These are phyloP conservation scores for Eleginops maclovinus DNA, from an alignment of 2,113 vertebrate species.

Conservation along the genomic window DNA sequence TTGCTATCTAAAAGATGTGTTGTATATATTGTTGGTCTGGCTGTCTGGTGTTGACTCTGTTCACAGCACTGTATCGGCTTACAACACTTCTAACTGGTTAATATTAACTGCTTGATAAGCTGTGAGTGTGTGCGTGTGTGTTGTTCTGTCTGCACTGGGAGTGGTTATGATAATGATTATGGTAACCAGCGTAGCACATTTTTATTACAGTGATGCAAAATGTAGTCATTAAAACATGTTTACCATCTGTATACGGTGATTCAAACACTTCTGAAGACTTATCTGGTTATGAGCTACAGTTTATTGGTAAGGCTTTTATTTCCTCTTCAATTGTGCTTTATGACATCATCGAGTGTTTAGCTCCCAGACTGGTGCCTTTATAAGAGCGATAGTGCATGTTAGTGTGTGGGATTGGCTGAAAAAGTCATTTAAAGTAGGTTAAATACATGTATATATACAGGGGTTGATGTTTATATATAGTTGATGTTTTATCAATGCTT, in stretches of 20 bases:
- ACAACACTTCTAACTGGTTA: slow-evolving; percentile 50
- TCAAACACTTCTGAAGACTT: neutral
- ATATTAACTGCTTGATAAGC: slow-evolving; percentile 68
- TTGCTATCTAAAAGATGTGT: neutral
- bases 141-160: neutral
- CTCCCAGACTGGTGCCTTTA: neutral
- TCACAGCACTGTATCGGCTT: slow-evolving; percentile 1
- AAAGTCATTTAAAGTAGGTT: neutral
- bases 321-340: slow-evolving; percentile 15
- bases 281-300: neutral
- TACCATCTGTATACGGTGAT: neutral
- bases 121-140: neutral
- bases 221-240: slow-evolving; percentile 12
- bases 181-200: neutral
- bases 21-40: slow-evolving; percentile 1
- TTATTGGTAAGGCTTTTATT: slow-evolving; percentile 21
- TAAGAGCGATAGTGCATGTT: neutral
- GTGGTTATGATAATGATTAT: neutral
- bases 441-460: no score
- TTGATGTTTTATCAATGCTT: no score
- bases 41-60: slow-evolving; percentile 35
- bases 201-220: neutral
- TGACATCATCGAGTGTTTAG: neutral
- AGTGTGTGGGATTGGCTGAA: neutral
- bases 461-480: no score